Evolutionary conservation across 30 jellyfish, hydroid and myxozoan species (phyloP), one percentile per base, ranked within the genome.

Genomic region (Euphysa ruthae): DNA sequence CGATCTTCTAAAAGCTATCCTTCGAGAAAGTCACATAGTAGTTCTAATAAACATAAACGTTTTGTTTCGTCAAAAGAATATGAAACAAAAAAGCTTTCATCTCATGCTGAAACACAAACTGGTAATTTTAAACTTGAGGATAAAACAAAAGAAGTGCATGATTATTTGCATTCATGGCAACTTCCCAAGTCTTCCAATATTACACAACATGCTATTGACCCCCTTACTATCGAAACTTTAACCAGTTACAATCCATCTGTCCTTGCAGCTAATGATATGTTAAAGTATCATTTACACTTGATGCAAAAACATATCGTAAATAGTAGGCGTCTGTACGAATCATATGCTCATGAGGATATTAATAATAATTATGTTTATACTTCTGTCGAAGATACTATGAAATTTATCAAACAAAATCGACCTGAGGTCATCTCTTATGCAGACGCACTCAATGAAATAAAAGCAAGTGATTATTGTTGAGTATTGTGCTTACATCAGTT

Each of bases 321-420:
- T 63, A 83, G 95, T 64, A 77, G 87, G 82, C 81, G 92, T 49
- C 74, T 83, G 25, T 83, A 83, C 46, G 86, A 63, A 4, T 82
- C 95, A 29, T 83, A 83, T 32, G 68, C 93, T 24, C 71, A 61
- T 44, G 93, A 85, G 22, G 73, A 43, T 4, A 35, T 61, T 16
- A 61, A 51, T 18, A 75, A 75, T 34, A 68, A 49, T 12, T 81
- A 75, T 32, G 61, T 25, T 32, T 83, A 83, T 55, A 83, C 95
- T 5, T 72, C 93, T 25, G 73, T 75, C 0, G 86, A 83, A 61
- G 79, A 63, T 24, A 83, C 95, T 4, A 43, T 83, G 93, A 68
- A 62, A 28, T 83, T 43, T 44, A 65, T 83, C 14, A 52, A 83
- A 31, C 31, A 77, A 68, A 44, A 83, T 33, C 71, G 82, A 2